These are phyloP conservation scores for Odontothrips loti DNA, from an alignment of 2,888 invertebrate species.

Conservation along the genomic window DNA sequence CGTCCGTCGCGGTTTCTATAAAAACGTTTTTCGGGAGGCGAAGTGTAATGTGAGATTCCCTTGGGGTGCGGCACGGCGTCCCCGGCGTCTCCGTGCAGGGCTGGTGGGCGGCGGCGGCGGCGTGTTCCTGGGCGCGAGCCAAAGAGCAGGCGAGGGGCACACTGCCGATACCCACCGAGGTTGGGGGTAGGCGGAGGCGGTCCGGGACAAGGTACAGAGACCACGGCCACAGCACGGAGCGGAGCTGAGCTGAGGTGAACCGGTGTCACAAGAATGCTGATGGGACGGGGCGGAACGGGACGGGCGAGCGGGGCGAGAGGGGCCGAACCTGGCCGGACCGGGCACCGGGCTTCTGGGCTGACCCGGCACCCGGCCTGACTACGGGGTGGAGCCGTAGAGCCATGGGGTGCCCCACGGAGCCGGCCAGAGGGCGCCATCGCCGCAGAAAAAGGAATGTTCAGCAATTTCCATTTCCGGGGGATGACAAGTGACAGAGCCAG, in stretches of 20 bases:
- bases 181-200: background rate
- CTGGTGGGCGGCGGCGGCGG: background rate
- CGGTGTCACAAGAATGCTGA: background rate
- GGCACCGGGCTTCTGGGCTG: background rate
- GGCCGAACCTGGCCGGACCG: background rate
- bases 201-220: no score
- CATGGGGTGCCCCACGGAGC: no score
- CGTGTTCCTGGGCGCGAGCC: background rate
- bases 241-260: background rate
- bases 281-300: background rate
- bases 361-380: no score
- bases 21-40: background rate
- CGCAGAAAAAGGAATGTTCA: no score
- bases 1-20: no score
- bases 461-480: no score
- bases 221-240: no score
- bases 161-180: background rate
- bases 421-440: no score
- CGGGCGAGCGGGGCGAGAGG: background rate
- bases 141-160: background rate
- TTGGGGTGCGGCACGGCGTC: background rate
- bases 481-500: no score
- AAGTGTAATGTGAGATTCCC: no score
- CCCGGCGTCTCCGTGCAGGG: no score
- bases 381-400: no score